Conservation (phyloP, 2,888 invertebrate species). For the Dorcus parallelipipedus region DNA sequence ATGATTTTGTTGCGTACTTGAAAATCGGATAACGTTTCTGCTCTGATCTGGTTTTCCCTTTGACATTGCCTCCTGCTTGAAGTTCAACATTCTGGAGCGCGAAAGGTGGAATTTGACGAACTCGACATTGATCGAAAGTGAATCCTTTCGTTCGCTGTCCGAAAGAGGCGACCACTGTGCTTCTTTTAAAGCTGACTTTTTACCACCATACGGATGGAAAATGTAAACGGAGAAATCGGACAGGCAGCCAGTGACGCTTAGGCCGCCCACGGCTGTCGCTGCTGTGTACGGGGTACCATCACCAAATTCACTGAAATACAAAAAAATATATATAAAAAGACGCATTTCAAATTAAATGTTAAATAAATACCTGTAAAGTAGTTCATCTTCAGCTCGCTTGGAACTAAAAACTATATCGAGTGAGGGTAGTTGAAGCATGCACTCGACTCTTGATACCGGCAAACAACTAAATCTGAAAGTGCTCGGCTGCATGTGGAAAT, state of each 20-base stretch:
- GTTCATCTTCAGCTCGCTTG: slow-evolving; percentile 77
- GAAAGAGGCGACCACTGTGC: slow-evolving; percentile 84
- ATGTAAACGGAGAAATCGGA: slow-evolving; percentile 97
- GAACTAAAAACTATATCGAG: slow-evolving; percentile 96
- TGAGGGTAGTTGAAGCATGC: slow-evolving; percentile 93
- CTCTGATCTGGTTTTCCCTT: slow-evolving; percentile 61
- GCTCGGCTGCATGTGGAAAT: slow-evolving; percentile 97
- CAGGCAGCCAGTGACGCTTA: slow-evolving; percentile 93
- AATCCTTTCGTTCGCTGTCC: slow-evolving; percentile 90
- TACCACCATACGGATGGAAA: slow-evolving; percentile 95
- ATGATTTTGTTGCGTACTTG: slow-evolving; percentile 11
- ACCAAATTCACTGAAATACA: slow-evolving; percentile 53
- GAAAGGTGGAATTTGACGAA: slow-evolving; percentile 95
- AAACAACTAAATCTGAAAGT: slow-evolving; percentile 94
- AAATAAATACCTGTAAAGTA: slow-evolving; percentile 32
- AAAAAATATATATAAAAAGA: not conserved
- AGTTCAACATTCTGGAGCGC: slow-evolving; percentile 83
- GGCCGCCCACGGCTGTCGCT: slow-evolving; percentile 74
- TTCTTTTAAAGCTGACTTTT: slow-evolving; percentile 75
- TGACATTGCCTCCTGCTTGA: slow-evolving; percentile 57
- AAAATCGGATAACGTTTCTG: slow-evolving; percentile 50
- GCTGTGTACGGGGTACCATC: slow-evolving; percentile 51
- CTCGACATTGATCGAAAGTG: slow-evolving; percentile 92
- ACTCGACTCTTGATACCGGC: slow-evolving; percentile 93
- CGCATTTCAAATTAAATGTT: not conserved